A percentile compares a stretch with the other conserved stretches of the same genome.
Conservation (phyloP, 1,140 invertebrate genomes). For the Dryas iulia region DNA sequence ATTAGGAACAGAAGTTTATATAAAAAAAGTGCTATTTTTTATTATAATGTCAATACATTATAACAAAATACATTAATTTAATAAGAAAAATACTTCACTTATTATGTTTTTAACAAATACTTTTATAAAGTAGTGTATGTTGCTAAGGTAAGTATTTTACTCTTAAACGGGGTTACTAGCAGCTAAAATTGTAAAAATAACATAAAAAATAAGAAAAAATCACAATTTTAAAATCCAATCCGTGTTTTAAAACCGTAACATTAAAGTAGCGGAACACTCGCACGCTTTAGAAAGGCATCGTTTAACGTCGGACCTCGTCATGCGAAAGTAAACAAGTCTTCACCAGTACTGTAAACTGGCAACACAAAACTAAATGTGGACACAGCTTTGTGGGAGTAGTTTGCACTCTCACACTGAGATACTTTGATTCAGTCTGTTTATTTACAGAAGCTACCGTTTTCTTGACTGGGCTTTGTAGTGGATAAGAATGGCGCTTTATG, state of each 20-base stretch:
- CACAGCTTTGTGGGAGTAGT: conserved; percentile 14
- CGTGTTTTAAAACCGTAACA: neutral
- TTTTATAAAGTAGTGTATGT: too few species aligned
- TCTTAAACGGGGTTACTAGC: too few species aligned
- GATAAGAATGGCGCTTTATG: neutral
- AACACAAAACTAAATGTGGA: conserved; percentile 18
- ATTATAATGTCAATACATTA: too few species aligned
- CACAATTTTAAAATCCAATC: neutral
- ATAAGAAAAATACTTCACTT: too few species aligned
- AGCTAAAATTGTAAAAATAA: too few species aligned
- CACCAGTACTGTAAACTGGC: conserved; percentile 19
- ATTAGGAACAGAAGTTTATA: too few species aligned
- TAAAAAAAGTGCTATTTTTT: too few species aligned
- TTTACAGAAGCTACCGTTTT: conserved; percentile 15
- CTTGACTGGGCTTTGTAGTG: conserved; percentile 3
- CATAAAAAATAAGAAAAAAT: neutral
- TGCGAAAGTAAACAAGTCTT: conserved; percentile 18
- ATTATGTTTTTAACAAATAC: too few species aligned
- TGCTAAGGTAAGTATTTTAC: too few species aligned
- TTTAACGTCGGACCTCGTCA: conserved; percentile 6
- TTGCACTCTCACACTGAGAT: conserved; percentile 8
- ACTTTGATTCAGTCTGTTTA: conserved; percentile 14
- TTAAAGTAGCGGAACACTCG: neutral
- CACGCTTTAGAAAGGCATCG: neutral
- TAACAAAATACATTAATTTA: too few species aligned